Evolutionary conservation across 2,888 invertebrate genomes (phyloP).

Genomic region (Tetropium fuscum): DNA sequence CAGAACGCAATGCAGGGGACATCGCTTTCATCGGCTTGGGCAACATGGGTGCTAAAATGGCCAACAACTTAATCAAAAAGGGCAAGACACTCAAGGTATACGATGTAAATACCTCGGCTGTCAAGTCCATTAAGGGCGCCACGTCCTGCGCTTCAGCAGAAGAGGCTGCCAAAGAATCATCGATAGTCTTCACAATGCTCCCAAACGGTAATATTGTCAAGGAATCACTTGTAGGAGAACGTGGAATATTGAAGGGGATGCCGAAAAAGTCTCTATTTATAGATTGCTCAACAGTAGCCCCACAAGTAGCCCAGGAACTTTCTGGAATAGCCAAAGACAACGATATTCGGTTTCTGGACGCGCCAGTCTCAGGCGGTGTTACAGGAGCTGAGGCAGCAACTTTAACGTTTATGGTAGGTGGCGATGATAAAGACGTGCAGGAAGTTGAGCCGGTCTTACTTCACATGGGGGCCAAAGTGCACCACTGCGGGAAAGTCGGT

Average conservation of each 20-base stretch:
- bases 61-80: slow-evolving; percentile 80
- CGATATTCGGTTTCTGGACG: slow-evolving; percentile 86
- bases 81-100: slow-evolving; percentile 85
- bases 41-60: slow-evolving; percentile 98
- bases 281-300: slow-evolving; percentile 97
- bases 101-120: slow-evolving; percentile 80
- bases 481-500: slow-evolving; percentile 92
- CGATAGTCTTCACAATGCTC: slow-evolving; percentile 92
- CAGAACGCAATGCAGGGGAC: slow-evolving; percentile 64
- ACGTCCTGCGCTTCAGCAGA: slow-evolving; percentile 77
- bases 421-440: slow-evolving; percentile 77
- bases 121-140: slow-evolving; percentile 79
- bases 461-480: slow-evolving; percentile 92
- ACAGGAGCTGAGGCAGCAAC: slow-evolving; percentile 93
- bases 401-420: slow-evolving; percentile 97
- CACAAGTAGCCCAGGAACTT: slow-evolving; percentile 84
- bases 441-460: slow-evolving; percentile 77
- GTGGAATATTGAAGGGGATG: slow-evolving; percentile 67
- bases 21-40: slow-evolving; percentile 96
- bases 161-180: slow-evolving; percentile 82
- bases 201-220: slow-evolving; percentile 92
- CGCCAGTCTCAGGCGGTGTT: slow-evolving; percentile 98
- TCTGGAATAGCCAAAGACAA: slow-evolving; percentile 74
- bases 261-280: slow-evolving; percentile 83
- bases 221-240: slow-evolving; percentile 76